Base-by-base conservation (phyloP, 1,140 invertebrate genomes). In the Macrotrachela quadricornifera region DNA sequence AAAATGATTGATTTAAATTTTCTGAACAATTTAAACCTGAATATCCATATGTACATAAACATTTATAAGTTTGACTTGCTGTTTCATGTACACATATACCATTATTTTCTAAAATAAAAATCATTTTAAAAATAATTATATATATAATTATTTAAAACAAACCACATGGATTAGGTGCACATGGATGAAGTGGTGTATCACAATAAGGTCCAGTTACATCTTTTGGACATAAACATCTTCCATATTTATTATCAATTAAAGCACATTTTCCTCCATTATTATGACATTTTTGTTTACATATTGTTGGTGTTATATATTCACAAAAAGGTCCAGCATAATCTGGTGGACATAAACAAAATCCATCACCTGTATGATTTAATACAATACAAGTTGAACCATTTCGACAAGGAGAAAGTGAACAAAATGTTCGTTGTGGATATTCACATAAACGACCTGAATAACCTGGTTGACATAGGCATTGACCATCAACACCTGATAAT, bases 141-240 rank as follows among this genome's bases (percentile, higher is more conserved):
- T 4, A 30, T 4, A 39, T 42, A 48, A n/a, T 51, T 50, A 36
- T 49, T 51, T 12, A 41, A n/a, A 38, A 15, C 55, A 49, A 49
- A n/a, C 30, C 74, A 44, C 56, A 57, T 21, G 51, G n/a, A 39
- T 10, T n/a, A 0, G 39, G 16, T n/a, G 53, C 37, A 43, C 56
- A 57, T 68, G 90, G 85, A 62, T 92, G 83, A 53, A 87, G 83
- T 64, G 82, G 82, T 13, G 81, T 82, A 70, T 92, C 85, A 45
- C 53, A 54, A 21, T 18, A 39, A 9, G 47, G 12, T 38, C 86
- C 87, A 16, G 77, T 78, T 63, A 79, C 36, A 16, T 43, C 52
- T n/a, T 39, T 39, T 14, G 14, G 16, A 50, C 52, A 54, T 10
- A 15, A 14, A 36, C 52, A 54, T 42, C 15, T 42, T 14, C 17